phyloP scores from a whole-genome alignment of 2,113 vertebrate genomes.

The Glareola pratincola region DNA sequence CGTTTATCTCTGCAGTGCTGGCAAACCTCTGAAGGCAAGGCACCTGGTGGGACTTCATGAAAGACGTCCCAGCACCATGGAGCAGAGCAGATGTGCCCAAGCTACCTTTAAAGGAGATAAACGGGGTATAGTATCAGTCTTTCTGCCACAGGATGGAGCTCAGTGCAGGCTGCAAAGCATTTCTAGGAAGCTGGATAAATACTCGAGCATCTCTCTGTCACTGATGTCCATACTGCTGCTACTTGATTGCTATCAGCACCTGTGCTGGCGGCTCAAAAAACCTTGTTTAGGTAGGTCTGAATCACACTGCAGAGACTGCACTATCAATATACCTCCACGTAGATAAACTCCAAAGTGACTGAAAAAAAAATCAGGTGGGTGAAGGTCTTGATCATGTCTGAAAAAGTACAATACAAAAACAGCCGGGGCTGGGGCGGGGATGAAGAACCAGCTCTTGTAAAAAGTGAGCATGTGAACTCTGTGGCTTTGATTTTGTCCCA shows the following conservation, averaged over 20 bases:
- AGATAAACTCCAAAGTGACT: neutral
- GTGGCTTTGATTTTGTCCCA: neutral
- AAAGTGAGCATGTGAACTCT: neutral
- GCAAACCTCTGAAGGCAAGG: neutral
- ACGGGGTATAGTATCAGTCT: neutral
- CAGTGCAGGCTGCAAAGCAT: conserved; percentile 47
- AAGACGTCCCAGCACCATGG: neutral
- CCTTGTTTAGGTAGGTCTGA: neutral
- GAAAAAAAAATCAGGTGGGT: neutral
- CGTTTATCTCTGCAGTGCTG: neutral
- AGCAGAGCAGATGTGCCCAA: neutral
- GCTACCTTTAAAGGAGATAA: neutral
- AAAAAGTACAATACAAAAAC: neutral
- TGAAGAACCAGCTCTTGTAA: neutral
- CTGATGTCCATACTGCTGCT: neutral
- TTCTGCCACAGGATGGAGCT: conserved; percentile 64
- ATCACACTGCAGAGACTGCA: neutral
- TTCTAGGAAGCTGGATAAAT: neutral
- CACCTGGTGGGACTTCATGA: neutral
- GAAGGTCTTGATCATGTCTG: neutral
- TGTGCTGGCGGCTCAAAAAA: neutral
- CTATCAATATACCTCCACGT: neutral
- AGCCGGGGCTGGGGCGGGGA: rapidly evolving
- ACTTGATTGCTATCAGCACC: neutral
- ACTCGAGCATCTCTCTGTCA: neutral